A percentile compares a stretch with the other conserved stretches of the same genome.
Conservation (phyloP, 2,888 invertebrate species). For the Meghimatium bilineatum region DNA sequence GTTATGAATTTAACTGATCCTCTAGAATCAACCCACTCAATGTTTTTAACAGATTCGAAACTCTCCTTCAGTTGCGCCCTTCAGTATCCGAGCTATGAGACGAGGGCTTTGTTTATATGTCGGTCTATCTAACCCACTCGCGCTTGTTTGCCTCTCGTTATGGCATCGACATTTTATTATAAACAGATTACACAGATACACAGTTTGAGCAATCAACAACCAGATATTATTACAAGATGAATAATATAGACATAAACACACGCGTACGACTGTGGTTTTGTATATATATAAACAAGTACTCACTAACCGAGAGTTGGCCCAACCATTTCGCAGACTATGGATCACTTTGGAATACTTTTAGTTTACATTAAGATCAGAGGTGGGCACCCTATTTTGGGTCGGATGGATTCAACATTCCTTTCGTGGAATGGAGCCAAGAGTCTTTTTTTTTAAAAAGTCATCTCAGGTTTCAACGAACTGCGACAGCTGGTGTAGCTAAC, state of each 20-base stretch:
- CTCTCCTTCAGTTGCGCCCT: background rate
- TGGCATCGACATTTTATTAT: constrained; percentile 2
- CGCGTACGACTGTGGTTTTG: background rate
- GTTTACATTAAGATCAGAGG: no score
- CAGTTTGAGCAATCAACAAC: constrained; percentile 1
- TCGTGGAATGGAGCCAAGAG: no score
- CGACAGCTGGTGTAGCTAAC: no score
- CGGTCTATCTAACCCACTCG: background rate
- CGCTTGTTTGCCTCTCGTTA: constrained; percentile 10
- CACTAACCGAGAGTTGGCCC: background rate
- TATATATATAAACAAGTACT: background rate
- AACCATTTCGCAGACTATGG: background rate
- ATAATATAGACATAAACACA: constrained; percentile 1
- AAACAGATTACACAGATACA: constrained; percentile 16
- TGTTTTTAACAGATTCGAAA: background rate
- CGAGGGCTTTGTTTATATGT: background rate
- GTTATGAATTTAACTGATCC: background rate
- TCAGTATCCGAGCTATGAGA: background rate
- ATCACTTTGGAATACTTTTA: background rate
- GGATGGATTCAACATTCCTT: no score
- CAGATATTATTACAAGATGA: constrained; percentile 17
- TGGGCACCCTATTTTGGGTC: no score
- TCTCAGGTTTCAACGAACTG: no score
- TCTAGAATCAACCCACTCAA: background rate
- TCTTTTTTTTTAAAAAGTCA: no score